These are phyloP conservation scores for Sinhomidia bicolor DNA, from an alignment of 2,888 invertebrate species.

Conservation along the genomic window DNA sequence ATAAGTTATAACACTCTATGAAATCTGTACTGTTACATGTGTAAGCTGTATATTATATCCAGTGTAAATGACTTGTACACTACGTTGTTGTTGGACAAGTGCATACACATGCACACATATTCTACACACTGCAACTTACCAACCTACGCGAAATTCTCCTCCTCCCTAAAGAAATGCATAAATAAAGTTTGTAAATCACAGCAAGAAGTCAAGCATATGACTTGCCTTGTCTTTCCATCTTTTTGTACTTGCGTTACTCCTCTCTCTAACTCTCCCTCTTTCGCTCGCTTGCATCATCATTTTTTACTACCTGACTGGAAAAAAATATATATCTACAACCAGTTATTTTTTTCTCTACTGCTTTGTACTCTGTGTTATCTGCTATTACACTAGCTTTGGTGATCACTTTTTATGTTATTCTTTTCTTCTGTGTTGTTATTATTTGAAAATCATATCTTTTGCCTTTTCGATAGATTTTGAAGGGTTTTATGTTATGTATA, in stretches of 20 bases:
- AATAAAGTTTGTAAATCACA: slow-evolving; percentile 42
- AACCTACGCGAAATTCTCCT: slow-evolving; percentile 61
- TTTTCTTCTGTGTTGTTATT: neutral
- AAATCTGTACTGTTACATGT: neutral
- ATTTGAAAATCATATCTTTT: slow-evolving; percentile 8
- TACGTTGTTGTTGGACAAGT: slow-evolving; percentile 33
- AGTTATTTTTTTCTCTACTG: neutral
- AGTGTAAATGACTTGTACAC: neutral
- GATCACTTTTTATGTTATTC: too few species aligned
- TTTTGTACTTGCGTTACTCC: neutral
- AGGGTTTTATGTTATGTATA: neutral
- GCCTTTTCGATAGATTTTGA: too few species aligned
- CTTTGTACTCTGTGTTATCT: too few species aligned
- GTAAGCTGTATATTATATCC: neutral
- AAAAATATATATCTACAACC: neutral
- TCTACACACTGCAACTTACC: slow-evolving; percentile 48
- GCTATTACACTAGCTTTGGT: neutral
- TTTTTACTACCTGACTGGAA: slow-evolving; percentile 31
- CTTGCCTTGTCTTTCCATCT: slow-evolving; percentile 29
- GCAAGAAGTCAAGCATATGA: slow-evolving; percentile 41
- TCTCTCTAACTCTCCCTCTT: too few species aligned
- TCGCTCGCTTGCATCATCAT: too few species aligned
- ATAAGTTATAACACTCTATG: neutral
- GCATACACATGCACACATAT: neutral
- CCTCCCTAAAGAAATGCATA: slow-evolving; percentile 20